phyloP scores from a whole-genome alignment of 92 coral and sea anemone species.

The Umimayanthus chanpuru region DNA sequence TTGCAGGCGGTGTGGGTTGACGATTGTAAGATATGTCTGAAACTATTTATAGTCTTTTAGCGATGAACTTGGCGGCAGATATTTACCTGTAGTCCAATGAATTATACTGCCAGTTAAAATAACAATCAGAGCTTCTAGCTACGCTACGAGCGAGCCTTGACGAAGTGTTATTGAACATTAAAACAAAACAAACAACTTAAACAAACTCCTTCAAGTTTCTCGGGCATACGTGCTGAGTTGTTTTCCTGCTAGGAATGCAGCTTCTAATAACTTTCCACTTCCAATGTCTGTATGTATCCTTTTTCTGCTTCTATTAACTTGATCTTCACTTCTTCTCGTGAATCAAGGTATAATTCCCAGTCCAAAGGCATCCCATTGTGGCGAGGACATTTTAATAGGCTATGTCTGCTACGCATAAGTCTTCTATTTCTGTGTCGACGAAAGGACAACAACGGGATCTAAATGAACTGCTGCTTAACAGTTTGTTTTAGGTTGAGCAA shows the following conservation, averaged over 20 bases:
- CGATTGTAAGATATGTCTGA: background rate
- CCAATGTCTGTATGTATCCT: background rate
- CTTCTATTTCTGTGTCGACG: constrained; percentile 31
- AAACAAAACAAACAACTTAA: no score
- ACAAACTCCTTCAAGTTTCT: constrained; percentile 5
- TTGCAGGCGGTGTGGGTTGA: constrained; percentile 17
- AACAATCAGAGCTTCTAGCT: no score
- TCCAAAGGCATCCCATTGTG: constrained; percentile 12
- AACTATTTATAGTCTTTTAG: background rate
- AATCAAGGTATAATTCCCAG: constrained; percentile 20
- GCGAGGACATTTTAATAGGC: constrained; percentile 25
- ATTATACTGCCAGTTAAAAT: no score
- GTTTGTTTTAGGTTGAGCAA: background rate
- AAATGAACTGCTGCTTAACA: constrained; percentile 7
- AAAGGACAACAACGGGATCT: constrained; percentile 41
- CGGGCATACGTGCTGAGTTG: constrained; percentile 18
- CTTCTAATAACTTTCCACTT: constrained; percentile 26
- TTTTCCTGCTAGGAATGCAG: constrained; percentile 41
- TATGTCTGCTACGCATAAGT: constrained; percentile 40
- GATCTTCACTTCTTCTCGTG: constrained; percentile 32
- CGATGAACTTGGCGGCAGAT: no score
- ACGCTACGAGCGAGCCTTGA: no score
- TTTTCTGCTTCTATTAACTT: constrained; percentile 27
- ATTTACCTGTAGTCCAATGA: no score
- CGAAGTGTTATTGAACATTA: no score